Percentiles rank a stretch among this genome's conserved stretches.
These are phyloP conservation scores for Psittacara wagleri DNA, from an alignment of 2,113 vertebrate species.

Conservation along the genomic window DNA sequence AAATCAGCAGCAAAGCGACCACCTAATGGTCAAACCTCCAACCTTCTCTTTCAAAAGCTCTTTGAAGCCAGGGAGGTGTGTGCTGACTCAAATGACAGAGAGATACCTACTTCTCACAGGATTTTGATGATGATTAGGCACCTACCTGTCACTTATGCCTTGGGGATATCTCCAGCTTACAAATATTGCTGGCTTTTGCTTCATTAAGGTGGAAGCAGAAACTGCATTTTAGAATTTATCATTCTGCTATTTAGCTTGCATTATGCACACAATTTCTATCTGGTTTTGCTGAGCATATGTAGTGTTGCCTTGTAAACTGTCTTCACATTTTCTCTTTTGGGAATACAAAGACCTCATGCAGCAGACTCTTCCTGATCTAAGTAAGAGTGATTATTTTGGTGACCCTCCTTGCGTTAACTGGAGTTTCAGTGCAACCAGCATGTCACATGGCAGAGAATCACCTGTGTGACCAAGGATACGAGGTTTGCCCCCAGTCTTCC, in stretches of 20 bases:
- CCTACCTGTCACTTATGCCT: not conserved
- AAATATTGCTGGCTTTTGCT: not conserved
- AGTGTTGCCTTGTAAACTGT: not conserved
- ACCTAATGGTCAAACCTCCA: not conserved
- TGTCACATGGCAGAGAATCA: not conserved
- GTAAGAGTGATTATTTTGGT: not conserved
- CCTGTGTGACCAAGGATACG: fast-evolving
- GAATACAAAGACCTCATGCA: not conserved
- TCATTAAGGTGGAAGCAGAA: not conserved
- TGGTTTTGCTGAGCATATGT: not conserved
- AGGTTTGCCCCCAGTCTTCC: not conserved
- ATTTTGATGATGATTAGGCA: not conserved
- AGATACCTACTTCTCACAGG: not conserved
- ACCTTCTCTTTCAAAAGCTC: not conserved
- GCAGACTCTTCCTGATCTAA: not conserved
- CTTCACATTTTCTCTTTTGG: not conserved
- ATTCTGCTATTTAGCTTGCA: not conserved
- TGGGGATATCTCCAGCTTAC: not conserved
- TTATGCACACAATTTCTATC: not conserved
- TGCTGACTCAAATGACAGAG: not conserved
- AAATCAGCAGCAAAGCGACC: not conserved
- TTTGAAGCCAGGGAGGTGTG: not conserved
- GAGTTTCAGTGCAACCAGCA: not conserved
- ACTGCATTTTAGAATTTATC: not conserved
- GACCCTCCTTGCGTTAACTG: not conserved